A percentile compares a stretch with the other conserved stretches of the same genome.
phyloP scores from a whole-genome alignment of 2,113 vertebrate species.

The Trachemys scripta region DNA sequence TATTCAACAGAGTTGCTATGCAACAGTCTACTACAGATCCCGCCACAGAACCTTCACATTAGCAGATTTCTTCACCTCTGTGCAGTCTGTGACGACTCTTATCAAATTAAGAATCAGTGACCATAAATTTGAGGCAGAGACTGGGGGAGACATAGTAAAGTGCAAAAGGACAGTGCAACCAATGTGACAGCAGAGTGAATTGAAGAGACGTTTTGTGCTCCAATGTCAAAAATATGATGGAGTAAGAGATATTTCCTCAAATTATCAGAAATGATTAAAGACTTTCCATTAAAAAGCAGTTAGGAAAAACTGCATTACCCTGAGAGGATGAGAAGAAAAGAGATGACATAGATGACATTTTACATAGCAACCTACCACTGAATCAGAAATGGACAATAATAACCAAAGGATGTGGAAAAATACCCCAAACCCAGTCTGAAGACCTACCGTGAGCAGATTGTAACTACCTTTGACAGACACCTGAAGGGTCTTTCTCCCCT shows the following conservation, averaged over 20 bases:
- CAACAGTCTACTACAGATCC: conserved; percentile 32
- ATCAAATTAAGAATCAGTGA: conserved; percentile 48
- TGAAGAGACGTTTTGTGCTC: conserved; percentile 6
- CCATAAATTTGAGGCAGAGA: conserved; percentile 37
- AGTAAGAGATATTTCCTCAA: not conserved
- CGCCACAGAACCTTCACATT: not conserved
- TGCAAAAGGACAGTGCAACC: not conserved
- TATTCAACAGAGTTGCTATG: conserved; percentile 45
- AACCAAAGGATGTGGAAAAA: conserved; percentile 14
- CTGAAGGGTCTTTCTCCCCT: not conserved
- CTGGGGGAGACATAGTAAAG: conserved; percentile 16
- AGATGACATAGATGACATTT: not conserved
- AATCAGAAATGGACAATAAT: not conserved
- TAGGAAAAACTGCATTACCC: conserved; percentile 4
- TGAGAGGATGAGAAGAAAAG: not conserved
- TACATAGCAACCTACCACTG: conserved; percentile 9
- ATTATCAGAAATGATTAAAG: not conserved
- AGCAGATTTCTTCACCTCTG: conserved; percentile 1
- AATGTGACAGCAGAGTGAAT: conserved; percentile 9
- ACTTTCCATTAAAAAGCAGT: not conserved
- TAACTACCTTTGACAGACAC: not conserved
- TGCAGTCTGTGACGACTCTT: conserved; percentile 7
- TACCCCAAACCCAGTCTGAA: not conserved
- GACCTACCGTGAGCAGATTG: not conserved
- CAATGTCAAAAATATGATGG: not conserved